Conservation (phyloP, 2,113 vertebrate species). For the Phyllostomus discolor region DNA sequence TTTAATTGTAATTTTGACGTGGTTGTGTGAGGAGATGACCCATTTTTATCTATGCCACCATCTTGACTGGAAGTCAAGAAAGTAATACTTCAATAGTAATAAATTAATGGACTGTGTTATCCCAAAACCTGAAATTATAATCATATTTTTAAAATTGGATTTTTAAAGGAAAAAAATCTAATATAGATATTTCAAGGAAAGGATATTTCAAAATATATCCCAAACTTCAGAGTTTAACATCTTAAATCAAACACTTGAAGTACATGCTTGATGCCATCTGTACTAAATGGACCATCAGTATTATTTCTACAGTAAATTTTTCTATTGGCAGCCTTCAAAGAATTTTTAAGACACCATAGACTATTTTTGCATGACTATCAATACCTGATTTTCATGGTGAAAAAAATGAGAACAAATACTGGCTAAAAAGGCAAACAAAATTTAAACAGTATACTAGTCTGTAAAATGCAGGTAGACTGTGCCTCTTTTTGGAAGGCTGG, state of each 20-base stretch:
- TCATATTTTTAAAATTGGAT: background rate
- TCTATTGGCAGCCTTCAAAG: background rate
- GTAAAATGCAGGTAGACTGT: background rate
- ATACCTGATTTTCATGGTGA: background rate
- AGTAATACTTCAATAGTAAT: background rate
- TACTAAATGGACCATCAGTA: background rate
- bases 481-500: background rate
- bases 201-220: background rate
- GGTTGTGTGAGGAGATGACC: too few species aligned
- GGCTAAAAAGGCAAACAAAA: slow-evolving; percentile 24
- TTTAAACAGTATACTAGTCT: background rate
- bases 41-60: too few species aligned
- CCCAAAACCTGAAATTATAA: slow-evolving; percentile 2
- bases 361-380: background rate
- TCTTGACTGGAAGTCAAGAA: background rate
- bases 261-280: background rate
- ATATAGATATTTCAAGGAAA: background rate
- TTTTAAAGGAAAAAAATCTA: background rate
- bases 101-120: background rate
- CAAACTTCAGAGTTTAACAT: background rate
- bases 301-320: background rate
- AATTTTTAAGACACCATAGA: background rate
- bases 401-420: background rate
- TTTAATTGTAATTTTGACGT: too few species aligned
- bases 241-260: background rate